Evolutionary conservation across 2,888 invertebrate genomes (phyloP).

Genomic region (Proisotoma minuta): DNA sequence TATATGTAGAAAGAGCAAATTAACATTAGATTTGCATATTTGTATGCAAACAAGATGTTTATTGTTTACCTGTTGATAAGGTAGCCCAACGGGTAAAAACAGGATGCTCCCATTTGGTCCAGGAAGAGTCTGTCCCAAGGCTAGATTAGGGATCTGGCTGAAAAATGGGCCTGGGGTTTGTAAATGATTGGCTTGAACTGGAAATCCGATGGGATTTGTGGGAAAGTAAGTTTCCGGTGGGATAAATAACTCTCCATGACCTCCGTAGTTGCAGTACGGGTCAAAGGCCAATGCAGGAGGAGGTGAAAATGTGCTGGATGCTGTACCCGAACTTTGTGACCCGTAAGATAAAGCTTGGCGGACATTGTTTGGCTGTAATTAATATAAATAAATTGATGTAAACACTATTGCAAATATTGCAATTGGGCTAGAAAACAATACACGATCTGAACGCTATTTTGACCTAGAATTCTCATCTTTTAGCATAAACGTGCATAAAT

Average conservation of each 20-base stretch:
- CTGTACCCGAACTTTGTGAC: background rate
- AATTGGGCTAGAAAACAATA: no score
- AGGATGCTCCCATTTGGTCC: background rate
- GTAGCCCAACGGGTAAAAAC: background rate
- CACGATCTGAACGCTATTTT: no score
- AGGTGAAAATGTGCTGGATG: background rate
- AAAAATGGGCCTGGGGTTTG: no score
- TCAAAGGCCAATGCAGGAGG: background rate
- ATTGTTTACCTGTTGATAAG: background rate
- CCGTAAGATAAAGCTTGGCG: background rate
- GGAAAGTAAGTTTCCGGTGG: background rate
- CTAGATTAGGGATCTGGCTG: background rate
- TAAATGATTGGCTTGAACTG: background rate
- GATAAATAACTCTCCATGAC: background rate
- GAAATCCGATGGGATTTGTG: background rate
- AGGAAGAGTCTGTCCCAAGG: background rate
- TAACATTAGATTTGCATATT: no score
- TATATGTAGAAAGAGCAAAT: no score
- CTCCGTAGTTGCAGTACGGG: background rate
- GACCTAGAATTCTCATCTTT: no score
- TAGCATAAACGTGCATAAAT: no score
- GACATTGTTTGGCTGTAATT: background rate
- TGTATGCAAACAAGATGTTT: no score
- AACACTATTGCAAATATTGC: no score
- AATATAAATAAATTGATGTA: no score